These are phyloP conservation scores for Cataglyphis rosenhaueri DNA, from an alignment of 2,888 invertebrate species.

Conservation along the genomic window DNA sequence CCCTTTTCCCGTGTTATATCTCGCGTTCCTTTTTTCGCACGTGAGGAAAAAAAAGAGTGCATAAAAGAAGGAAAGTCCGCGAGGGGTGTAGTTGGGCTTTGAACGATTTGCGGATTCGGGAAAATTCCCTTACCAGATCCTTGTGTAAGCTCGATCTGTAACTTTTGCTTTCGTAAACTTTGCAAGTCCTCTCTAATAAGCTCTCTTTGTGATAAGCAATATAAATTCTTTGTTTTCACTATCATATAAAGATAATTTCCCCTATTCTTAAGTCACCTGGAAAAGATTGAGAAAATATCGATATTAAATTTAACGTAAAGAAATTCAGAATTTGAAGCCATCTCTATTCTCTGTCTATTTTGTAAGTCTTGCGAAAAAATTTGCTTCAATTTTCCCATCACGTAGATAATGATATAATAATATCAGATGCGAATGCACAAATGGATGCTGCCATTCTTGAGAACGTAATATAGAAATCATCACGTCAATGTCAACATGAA, in stretches of 20 bases:
- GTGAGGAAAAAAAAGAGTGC: background rate
- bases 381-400: background rate
- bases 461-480: conserved; percentile 1
- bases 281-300: background rate
- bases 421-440: background rate
- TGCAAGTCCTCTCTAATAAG: background rate
- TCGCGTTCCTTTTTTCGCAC: background rate
- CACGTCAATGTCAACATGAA: conserved; percentile 22
- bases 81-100: conserved; percentile 18
- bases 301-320: background rate
- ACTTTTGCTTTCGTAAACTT: conserved; percentile 8
- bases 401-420: background rate
- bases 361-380: background rate
- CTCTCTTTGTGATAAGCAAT: background rate
- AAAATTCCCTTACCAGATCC: background rate
- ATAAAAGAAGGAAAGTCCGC: conserved; percentile 14
- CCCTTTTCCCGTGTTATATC: background rate
- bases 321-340: background rate
- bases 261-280: background rate
- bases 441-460: background rate
- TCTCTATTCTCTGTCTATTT: background rate
- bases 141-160: conserved; percentile 1
- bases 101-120: conserved; percentile 26
- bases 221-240: background rate
- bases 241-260: background rate